Base-by-base conservation (phyloP, 2,888 invertebrate genomes). In the Rhopalosiphum nymphaeae region DNA sequence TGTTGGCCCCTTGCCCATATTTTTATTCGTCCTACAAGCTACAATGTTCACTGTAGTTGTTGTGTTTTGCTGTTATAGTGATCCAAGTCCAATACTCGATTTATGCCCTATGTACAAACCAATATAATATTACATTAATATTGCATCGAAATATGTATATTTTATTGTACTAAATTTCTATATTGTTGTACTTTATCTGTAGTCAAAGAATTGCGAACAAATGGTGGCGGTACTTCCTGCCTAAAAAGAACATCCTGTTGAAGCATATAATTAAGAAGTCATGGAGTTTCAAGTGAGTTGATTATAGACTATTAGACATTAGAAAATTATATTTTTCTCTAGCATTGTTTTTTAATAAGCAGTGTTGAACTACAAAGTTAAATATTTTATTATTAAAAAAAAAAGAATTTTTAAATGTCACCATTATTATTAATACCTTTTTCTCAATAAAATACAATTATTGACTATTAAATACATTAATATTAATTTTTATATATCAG, bases 201-300 rank as follows among this genome's bases (percentile, higher is more conserved):
- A 93, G 89, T 29, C 84, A 44, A 44, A 57, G 36, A 85, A 85
- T 93, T 46, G 26, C 29, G 21, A 89, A 89, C 42, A 78, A 78
- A 89, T 93, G 36, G 36, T 61, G 46, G 49, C 89, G 84, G 46
- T 84, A 36, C 84, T 61, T 57, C 85, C 85, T 89, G 89, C 67
- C 93, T 84, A 4, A 89, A 93, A 56, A 89, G 1, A 90, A 85
- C 84, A 90, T 89, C 84, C 93, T 89, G 89, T 93, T 85, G 46
- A 85, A 29, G 11, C 84, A 42, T 84, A 84, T 57, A 89, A 36
- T 89, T 85, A 93, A 93, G 85, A 85, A 93, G 57, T 67, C 78
- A 93, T 93, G 93, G 93, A 93, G 89, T 90, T 89, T 90, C 89
- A 89, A 90, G 93, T 93, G 36, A 93, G 93, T 93, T 49, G 16